Percentiles rank a stretch among this genome's conserved stretches.
Conservation (phyloP, 2,888 invertebrate genomes). For the Drosophila dives region DNA sequence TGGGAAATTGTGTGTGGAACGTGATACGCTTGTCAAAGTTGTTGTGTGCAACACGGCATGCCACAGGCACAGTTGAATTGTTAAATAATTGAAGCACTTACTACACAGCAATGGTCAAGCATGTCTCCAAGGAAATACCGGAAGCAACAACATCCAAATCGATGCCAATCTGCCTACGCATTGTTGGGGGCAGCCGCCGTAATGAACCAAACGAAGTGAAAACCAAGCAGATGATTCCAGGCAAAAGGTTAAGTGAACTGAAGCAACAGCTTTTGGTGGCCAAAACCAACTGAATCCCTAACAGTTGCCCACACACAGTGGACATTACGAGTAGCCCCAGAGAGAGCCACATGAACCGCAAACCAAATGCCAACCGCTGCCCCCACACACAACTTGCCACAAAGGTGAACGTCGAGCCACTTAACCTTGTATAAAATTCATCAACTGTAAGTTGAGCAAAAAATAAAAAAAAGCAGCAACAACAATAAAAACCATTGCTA, state of each 20-base stretch:
- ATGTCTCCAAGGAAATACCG: constrained; percentile 44
- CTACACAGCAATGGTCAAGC: constrained; percentile 32
- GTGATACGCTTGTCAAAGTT: constrained; percentile 52
- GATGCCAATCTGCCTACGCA: constrained; percentile 54
- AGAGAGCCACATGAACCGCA: background rate
- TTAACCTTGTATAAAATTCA: constrained; percentile 55
- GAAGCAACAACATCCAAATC: constrained; percentile 48
- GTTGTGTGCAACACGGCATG: constrained; percentile 42
- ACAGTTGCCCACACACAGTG: constrained; percentile 31
- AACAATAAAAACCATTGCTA: background rate
- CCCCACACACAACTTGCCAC: constrained; percentile 10
- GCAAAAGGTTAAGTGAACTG: constrained; percentile 40
- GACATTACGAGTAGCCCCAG: constrained; percentile 3
- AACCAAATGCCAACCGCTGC: constrained; percentile 1
- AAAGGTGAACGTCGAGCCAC: constrained; percentile 39
- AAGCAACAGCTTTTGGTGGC: constrained; percentile 24
- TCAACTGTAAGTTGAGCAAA: constrained; percentile 41
- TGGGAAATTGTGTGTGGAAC: constrained; percentile 43
- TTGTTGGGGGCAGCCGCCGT: constrained; percentile 16
- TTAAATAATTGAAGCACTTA: constrained; percentile 61
- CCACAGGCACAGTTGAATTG: constrained; percentile 52
- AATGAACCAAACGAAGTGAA: constrained; percentile 41
- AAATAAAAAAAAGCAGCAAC: constrained; percentile 8
- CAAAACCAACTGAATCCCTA: constrained; percentile 26
- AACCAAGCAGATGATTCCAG: background rate